Base-by-base conservation (phyloP, 2,888 invertebrate species). In the Hecatera dysodea region DNA sequence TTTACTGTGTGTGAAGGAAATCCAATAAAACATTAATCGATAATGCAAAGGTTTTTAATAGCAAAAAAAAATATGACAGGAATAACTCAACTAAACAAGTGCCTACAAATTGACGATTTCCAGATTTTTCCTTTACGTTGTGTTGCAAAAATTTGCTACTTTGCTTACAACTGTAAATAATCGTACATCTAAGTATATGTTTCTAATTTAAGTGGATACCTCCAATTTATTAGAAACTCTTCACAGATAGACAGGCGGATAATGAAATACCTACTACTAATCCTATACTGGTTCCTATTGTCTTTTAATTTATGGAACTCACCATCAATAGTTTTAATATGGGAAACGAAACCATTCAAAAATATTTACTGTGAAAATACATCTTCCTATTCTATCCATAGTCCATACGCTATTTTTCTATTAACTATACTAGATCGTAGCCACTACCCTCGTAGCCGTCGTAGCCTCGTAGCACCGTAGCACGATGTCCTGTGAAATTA, bases 391-490 rank as follows among this genome's bases (percentile, higher is more conserved):
- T 33, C 0, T 8, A 1, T 15, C 8, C 22, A 56, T 56, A 56
- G 15, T 15, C 39, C 6, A 44, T 44, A 42, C 5, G 15, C 17
- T 17, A 42, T 2, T 36, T n/a, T 50, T 19, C 19, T 46, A 22
- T 24, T 12, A 36, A 36, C 44, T 71, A 29, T 52, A n/a, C 15
- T 22, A 50, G 15, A 24, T 75, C 56, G 22, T 50, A 72, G 33
- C 42, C 33, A 66, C 11, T 19, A 36, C 24, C 17, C 15, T 33
- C 70, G 60, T 61, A 55, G 55, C 55, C 12, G 48, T 48, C 24
- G 50, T 50, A 75, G 67, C 59, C 15, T 39, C 48, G 78, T 75
- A 72, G 78, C 36, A 24, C 50, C 55, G 75, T 72, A 72, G 72
- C 60, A 56, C 42, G 11, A 57, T 22, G 24, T 48, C 44, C 53